Evolutionary conservation across 2,113 vertebrate genomes (phyloP), one percentile per base, ranked within the genome.

Genomic region (Ondatra zibethicus): DNA sequence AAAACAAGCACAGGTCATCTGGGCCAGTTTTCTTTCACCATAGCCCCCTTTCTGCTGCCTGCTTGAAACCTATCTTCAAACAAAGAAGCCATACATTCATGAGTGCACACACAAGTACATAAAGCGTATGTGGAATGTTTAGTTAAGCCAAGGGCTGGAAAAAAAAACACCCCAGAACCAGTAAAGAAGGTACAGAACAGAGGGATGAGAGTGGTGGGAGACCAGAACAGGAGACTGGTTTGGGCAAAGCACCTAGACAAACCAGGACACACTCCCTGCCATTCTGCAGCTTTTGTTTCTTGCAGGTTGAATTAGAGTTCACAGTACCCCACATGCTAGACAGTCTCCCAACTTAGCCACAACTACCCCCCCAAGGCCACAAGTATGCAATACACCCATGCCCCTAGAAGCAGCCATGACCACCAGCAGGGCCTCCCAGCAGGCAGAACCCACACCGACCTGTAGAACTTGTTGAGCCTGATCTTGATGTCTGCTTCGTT

Each of bases 381-480:
- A n/a, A 27, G 11, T 36, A 12, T 36, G 31, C 11, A 68, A n/a
- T 8, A 29, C 23, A 17, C 47, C 45, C 0, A 36, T 88, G 33
- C 47, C 86, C 88, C 7, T 39, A 42, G 29, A 33, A 42, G 29
- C 29, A 36, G 52, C 52, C 72, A 25, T 5, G 29, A 23, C n/a
- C 52, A 42, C 42, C 21, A n/a, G 87, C 19, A 47, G 9, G 16
- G 1, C 19, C 16, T 63, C 2, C 45, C 13, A 23, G n/a, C 23
- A 29, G 4, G 52, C 70, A n/a, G 61, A 10, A 2, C 4, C 13
- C 0, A 16, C 0, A 3, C 86, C 8, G 21, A 99, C 99, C 99
- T 99, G 98, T 99, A 99, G 23, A 99, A 99, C 97, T 99, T 99
- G 98, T 99, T 99, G 88, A 99, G 81, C 10, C 97, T 95, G 63